Percentiles rank a stretch among this genome's conserved stretches.
Conservation (phyloP, 1,140 invertebrate species). For the Vanessa atalanta region DNA sequence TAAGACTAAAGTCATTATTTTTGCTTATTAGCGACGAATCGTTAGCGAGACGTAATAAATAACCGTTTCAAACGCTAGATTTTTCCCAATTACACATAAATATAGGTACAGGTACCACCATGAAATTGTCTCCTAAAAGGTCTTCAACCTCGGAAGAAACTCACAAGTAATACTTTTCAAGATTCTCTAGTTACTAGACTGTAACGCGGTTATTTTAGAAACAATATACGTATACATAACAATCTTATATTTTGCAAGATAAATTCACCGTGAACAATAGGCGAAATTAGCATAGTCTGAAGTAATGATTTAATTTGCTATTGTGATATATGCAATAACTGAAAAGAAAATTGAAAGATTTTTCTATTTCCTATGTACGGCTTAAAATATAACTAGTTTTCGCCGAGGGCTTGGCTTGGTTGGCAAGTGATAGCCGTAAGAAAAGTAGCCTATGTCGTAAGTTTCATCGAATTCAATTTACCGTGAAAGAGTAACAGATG, state of each 20-base stretch:
- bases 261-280: slow-evolving; percentile 28
- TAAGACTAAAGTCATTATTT: no score
- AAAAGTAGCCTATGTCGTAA: no score
- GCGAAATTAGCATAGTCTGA: slow-evolving; percentile 5
- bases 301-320: slow-evolving; percentile 14
- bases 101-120: not conserved
- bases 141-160: slow-evolving; percentile 25
- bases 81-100: not conserved
- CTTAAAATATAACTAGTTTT: not conserved
- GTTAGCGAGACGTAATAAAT: no score
- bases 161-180: slow-evolving; percentile 14
- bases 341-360: not conserved
- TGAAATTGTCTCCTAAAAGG: slow-evolving; percentile 11
- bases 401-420: no score
- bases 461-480: no score
- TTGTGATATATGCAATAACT: slow-evolving; percentile 4
- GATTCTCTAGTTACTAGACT: slow-evolving; percentile 28
- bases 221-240: slow-evolving; percentile 25
- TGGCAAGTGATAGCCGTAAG: no score
- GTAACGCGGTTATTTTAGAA: slow-evolving; percentile 30
- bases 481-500: no score
- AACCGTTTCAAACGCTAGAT: no score
- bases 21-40: no score
- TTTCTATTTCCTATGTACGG: slow-evolving; percentile 3
- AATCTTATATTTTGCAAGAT: slow-evolving; percentile 20